Base-by-base conservation (phyloP, 2,797 vertebrate genomes). In the Notolabrus celidotus region DNA sequence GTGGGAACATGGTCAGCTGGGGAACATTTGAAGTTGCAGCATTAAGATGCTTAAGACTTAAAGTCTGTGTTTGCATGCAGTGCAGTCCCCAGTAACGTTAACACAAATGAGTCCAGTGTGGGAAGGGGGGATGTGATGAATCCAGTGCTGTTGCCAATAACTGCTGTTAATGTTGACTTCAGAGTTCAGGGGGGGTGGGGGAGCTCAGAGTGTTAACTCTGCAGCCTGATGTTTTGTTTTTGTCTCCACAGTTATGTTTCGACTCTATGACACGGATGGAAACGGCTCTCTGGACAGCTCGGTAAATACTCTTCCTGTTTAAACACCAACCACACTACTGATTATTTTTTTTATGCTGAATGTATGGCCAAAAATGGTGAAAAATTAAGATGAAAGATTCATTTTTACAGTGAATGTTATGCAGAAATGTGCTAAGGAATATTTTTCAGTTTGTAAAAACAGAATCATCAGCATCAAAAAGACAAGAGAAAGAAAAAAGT, bases 211-310 rank as follows among this genome's bases (percentile, higher is more conserved):
- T 23, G 57, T 41, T 19, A 4, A 56, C 16, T 5, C 38, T 39
- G 25, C 5, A 11, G 47, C 22, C 19, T 82, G 63, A 70, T 64
- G 22, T 71, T 68, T 61, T 58, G 43, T 67, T 41, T 83, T 47
- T 74, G 46, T 71, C 76, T 88, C 86, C 86, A 62, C 87, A 98
- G 97, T 98, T 89, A 98, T 98, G 97, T 98, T 98, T 90, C 96
- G 96, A 23, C 95, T 98, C 69, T 98, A 98, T 69, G 97, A 98
- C 87, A 97, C 96, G 0, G 97, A 98, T 86, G 96, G 96, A 27
- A 98, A 98, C 67, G 96, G 97, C 27, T 96, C 93, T 80, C 82
- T 98, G 91, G 97, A 98, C 91, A 97, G 95, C 87, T 96, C 96
- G 95, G 97, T 98, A 95, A 96, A 58, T 76, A 29, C 76, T 23